Evolutionary conservation across 2,113 vertebrate species (phyloP).

Genomic region (Circaetus cinerascens): DNA sequence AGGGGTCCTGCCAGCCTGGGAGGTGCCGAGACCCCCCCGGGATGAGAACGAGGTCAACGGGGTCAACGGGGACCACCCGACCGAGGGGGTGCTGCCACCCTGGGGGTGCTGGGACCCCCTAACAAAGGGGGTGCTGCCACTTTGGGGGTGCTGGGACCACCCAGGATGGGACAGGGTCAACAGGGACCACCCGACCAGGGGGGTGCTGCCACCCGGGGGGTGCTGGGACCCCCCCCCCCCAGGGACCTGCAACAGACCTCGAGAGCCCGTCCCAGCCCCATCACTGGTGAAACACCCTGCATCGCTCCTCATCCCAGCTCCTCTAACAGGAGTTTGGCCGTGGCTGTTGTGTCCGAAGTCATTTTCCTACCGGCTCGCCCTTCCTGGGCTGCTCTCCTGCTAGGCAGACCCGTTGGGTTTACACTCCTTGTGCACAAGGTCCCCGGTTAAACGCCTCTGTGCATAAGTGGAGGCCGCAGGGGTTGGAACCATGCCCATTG

Average conservation of each 20-base stretch:
- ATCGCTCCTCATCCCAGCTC: rapidly evolving
- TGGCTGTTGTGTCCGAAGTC: rapidly evolving
- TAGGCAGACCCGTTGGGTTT: rapidly evolving
- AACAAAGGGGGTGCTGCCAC: too few relatives aligned
- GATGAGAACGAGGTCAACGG: too few relatives aligned
- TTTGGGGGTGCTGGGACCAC: too few relatives aligned
- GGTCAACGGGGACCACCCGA: too few relatives aligned
- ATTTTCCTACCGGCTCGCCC: rapidly evolving
- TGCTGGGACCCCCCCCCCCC: not conserved
- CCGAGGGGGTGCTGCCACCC: too few relatives aligned
- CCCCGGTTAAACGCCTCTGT: rapidly evolving
- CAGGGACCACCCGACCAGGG: too few relatives aligned
- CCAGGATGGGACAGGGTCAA: too few relatives aligned
- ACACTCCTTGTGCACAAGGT: rapidly evolving
- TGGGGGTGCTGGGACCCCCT: too few relatives aligned
- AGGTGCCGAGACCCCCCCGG: too few relatives aligned
- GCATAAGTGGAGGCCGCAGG: rapidly evolving
- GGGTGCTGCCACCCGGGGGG: too few relatives aligned
- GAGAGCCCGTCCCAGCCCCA: not conserved
- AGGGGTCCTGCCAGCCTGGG: too few relatives aligned
- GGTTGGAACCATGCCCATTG: rapidly evolving
- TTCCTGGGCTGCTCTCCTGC: not conserved
- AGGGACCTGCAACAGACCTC: not conserved
- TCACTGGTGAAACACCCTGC: rapidly evolving
- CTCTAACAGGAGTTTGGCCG: not conserved